Evolutionary conservation across 2,888 invertebrate species (phyloP), one percentile per base, ranked within the genome.

Genomic region (Caenorhabditis zanzibari): DNA sequence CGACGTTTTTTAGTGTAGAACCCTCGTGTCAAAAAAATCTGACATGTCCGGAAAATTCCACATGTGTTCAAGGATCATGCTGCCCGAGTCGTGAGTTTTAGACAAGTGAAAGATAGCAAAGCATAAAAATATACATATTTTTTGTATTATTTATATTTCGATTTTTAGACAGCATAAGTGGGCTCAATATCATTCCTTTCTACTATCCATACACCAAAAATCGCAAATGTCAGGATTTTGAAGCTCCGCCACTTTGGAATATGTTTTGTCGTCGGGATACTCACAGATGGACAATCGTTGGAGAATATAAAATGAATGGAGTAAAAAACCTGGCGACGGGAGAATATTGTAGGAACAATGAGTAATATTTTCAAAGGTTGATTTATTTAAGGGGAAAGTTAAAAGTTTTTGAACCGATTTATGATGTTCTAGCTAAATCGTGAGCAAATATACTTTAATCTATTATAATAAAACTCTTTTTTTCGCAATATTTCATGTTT

Each of bases 181-280:
- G 49, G 32, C 0, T 10, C 6, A 22, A n/a, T 19, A n/a, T 68
- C 10, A 22, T 14, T 32, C 35, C 68, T 5, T 38, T 32, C 1
- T 49, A 12, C 19, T 49, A 22, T 12, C 69, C 69, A 10, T 69
- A 56, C 10, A 19, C 7, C 9, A 38, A 38, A 22, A 38, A 69
- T 7, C 54, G 54, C 19, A 54, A 38, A 41, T 71, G 71, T n/a
- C 16, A 28, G 12, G 7, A n/a, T 14, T 24, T 58, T 56, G 58
- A 71, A 5, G 28, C 71, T 71, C 71, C 71, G 58, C 71, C 58
- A 41, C 41, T 71, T 28, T 56, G 58, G 26, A 54, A 58, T 44
- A 58, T 58, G 5, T 71, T 71, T 19, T 71, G 71, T 12, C 12
- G 24, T 19, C 49, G 49, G 6, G 66, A 52, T 22, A 35, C n/a